phyloP scores from a whole-genome alignment of 2,113 vertebrate species.

The Dolichallabes microphthalmus region DNA sequence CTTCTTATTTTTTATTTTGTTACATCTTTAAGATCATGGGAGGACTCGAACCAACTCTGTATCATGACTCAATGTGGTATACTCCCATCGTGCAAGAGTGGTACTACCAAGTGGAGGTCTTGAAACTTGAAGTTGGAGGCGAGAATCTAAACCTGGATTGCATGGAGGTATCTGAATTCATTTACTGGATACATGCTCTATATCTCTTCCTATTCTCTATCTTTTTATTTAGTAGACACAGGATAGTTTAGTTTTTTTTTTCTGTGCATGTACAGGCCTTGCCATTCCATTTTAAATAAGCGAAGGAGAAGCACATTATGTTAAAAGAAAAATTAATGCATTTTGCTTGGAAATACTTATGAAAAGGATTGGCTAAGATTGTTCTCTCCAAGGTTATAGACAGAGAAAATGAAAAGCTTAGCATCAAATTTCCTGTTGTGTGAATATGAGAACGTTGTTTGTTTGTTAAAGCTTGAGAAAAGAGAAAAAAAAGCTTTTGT shows the following conservation, averaged over 20 bases:
- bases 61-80: conserved; percentile 89
- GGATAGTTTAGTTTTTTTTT: not conserved
- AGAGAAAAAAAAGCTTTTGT: conserved; percentile 22
- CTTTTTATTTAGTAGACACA: not conserved
- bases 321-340: conserved; percentile 6
- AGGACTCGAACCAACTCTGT: conserved; percentile 84
- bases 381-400: not conserved
- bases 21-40: conserved; percentile 80
- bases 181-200: not conserved
- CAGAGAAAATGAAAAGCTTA: not conserved
- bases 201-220: too few species aligned
- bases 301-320: not conserved
- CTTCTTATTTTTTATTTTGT: not conserved
- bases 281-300: not conserved
- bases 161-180: conserved; percentile 78
- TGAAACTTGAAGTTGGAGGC: conserved; percentile 90
- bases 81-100: conserved; percentile 90
- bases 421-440: conserved; percentile 6
- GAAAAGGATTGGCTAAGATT: not conserved
- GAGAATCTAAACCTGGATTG: conserved; percentile 89
- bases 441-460: not conserved
- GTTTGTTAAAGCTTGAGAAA: conserved; percentile 41
- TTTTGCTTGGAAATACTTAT: not conserved
- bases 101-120: conserved; percentile 96
- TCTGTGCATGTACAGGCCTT: not conserved